Conservation (phyloP, 2,888 invertebrate genomes). For the Leptopilina drosophilae region DNA sequence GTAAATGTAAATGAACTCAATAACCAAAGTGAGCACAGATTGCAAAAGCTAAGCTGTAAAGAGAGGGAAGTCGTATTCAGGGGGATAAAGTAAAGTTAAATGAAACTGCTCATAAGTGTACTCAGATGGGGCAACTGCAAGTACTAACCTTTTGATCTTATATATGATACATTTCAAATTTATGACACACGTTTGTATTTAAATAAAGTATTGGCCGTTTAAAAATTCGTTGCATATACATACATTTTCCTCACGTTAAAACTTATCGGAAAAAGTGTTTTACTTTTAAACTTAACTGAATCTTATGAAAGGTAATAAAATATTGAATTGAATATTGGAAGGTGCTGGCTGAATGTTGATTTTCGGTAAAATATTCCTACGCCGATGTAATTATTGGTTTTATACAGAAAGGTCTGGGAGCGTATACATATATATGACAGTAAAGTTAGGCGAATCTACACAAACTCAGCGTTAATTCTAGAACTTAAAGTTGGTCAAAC, state of each 20-base stretch:
- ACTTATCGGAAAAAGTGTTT: too few relatives aligned
- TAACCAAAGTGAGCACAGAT: slow-evolving; percentile 29
- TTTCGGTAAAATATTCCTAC: slow-evolving; percentile 3
- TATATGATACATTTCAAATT: neutral
- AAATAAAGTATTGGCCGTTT: neutral
- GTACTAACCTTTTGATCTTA: slow-evolving; percentile 1
- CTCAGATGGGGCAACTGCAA: slow-evolving; percentile 9
- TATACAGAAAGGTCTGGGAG: neutral
- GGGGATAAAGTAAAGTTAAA: slow-evolving; percentile 19
- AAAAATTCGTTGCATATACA: neutral
- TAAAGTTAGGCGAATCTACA: slow-evolving; percentile 15
- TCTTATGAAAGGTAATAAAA: too few relatives aligned
- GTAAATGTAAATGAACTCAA: slow-evolving; percentile 29
- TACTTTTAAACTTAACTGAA: too few relatives aligned
- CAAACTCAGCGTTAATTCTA: slow-evolving; percentile 37
- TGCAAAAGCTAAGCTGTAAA: neutral
- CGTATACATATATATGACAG: neutral
- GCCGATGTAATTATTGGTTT: slow-evolving; percentile 29
- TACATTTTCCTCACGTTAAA: too few relatives aligned
- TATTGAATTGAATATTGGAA: neutral
- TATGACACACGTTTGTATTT: neutral
- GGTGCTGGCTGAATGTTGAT: neutral
- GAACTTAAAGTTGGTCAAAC: slow-evolving; percentile 36
- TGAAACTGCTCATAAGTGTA: slow-evolving; percentile 26
- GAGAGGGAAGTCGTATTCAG: slow-evolving; percentile 24